A percentile compares a stretch with the other conserved stretches of the same genome.
phyloP scores from a whole-genome alignment of 2,113 vertebrate species.

The Bujurquina vittata region DNA sequence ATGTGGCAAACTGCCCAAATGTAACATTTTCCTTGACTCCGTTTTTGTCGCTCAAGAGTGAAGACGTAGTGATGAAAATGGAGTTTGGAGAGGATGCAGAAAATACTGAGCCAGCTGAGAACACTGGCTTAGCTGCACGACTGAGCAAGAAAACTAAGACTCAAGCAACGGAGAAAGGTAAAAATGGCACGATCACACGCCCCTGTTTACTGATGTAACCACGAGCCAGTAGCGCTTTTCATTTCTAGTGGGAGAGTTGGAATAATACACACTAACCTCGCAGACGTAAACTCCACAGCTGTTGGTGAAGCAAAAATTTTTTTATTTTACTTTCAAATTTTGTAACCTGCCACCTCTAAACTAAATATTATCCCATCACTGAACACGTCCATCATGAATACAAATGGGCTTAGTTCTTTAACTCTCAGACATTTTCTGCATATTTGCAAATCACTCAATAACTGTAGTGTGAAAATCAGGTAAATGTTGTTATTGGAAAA shows the following conservation, averaged over 20 bases:
- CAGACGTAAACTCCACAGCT: not conserved
- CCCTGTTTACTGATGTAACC: not conserved
- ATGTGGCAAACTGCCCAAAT: not conserved
- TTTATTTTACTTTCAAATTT: not conserved
- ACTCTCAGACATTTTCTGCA: not conserved
- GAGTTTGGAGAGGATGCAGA: constrained; percentile 81
- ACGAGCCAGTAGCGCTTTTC: not conserved
- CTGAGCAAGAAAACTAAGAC: constrained; percentile 82
- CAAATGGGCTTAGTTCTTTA: too few species aligned
- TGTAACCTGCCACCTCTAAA: not conserved
- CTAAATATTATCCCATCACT: not conserved
- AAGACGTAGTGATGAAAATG: constrained; percentile 79
- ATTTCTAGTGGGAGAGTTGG: not conserved
- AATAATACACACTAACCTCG: not conserved
- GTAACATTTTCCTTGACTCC: not conserved
- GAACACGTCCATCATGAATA: not conserved
- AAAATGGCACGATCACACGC: not conserved
- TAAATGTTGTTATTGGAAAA: not conserved
- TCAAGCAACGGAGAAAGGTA: constrained; percentile 76
- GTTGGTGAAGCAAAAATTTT: not conserved
- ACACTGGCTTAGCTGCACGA: constrained; percentile 76
- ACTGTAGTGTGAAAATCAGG: too few species aligned
- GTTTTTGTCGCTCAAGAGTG: constrained; percentile 55
- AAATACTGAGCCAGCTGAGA: constrained; percentile 36
- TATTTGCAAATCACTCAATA: too few species aligned